Base-by-base conservation (phyloP, 1,140 invertebrate genomes). In the Drosophila biarmipes region DNA sequence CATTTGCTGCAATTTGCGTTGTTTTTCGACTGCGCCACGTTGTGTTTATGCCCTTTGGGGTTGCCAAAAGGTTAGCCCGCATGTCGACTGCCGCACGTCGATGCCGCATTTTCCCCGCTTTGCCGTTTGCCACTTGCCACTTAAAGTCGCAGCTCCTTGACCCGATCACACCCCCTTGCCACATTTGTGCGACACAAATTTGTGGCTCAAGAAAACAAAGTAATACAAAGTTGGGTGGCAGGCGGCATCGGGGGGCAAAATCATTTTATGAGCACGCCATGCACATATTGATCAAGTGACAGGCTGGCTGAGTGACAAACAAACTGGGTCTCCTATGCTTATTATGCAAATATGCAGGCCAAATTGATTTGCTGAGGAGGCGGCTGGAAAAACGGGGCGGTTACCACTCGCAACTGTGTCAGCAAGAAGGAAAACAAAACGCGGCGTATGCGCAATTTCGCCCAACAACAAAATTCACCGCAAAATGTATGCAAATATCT, bases 251-350 rank as follows among this genome's bases (percentile, higher is more conserved):
- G 11, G 12, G 6, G 29, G 54, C 43, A 68, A 79, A 71, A 59
- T 63, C 64, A 76, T 69, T 87, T 82, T 87, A 87, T 89, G 79
- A 78, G 84, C 82, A 89, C 84, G 84, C 79, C 73, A 87, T 87
- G 74, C 82, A 82, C 84, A 89, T 87, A 89, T 89, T 87, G 82
- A 87, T 89, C 82, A 89, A 87, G 78, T 89, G 82, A 82, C 82
- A 79, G 78, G 78, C 84, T 67, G 78, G 69, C 84, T 72, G 82
- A 89, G 82, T 86, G 81, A 86, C 82, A 87, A 86, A 87, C 81
- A 86, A 87, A 81, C 78, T 87, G 82, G 42, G 67, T 58, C 71
- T 66, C 62, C 54, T 38, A 34, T 86, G 73, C 82, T 79, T 87
- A 87, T 87, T 87, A 87, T 87, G 82, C 78, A 87, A 87, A 87